Conservation (phyloP, 1,140 invertebrate species). For the Phthorimaea operculella region DNA sequence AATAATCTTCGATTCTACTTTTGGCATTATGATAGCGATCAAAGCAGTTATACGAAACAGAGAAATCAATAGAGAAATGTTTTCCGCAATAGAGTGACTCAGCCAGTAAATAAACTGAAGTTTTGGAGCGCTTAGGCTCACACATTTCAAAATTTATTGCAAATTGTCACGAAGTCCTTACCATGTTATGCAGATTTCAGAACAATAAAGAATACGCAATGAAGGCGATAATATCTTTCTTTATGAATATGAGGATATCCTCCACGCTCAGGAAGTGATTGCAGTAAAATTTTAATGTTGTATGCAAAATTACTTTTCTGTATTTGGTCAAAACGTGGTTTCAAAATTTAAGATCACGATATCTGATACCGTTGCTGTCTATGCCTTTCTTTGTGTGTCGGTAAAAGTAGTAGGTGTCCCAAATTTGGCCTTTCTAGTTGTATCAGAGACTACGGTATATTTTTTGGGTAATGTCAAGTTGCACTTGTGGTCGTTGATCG, state of each 20-base stretch:
- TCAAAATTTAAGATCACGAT: neutral
- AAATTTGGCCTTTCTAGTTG: conserved; percentile 3
- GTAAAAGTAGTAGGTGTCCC: conserved; percentile 3
- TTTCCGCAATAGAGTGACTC: neutral
- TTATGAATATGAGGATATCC: conserved; percentile 14
- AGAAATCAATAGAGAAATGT: neutral
- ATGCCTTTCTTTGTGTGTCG: neutral
- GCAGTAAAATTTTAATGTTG: neutral
- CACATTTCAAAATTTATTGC: conserved; percentile 15
- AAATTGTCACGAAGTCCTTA: conserved; percentile 15
- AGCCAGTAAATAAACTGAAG: neutral
- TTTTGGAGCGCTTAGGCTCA: neutral
- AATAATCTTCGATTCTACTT: too few species aligned
- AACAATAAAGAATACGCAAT: conserved; percentile 7
- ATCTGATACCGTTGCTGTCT: neutral
- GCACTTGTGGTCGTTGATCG: conserved; percentile 40
- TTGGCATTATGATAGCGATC: too few species aligned
- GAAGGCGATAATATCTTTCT: conserved; percentile 4
- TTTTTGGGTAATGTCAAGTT: conserved; percentile 37
- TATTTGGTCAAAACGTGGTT: neutral
- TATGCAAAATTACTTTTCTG: neutral
- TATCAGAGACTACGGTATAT: conserved; percentile 37
- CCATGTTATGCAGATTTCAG: neutral
- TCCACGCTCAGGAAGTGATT: conserved; percentile 26
- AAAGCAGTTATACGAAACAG: too few species aligned